Evolutionary conservation across 2,888 invertebrate species (phyloP).

Genomic region (Macaria liturata): DNA sequence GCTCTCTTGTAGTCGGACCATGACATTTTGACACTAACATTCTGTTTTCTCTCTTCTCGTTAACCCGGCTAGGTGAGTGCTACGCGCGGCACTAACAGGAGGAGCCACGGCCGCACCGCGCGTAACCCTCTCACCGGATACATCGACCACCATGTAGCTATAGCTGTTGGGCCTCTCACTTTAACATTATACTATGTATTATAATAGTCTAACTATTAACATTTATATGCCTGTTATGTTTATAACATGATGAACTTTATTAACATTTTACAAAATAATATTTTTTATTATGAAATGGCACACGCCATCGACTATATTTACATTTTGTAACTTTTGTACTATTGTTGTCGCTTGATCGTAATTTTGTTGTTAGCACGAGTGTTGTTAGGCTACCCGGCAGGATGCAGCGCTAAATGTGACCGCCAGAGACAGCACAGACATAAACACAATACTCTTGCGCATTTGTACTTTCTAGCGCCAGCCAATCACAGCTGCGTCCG

Average conservation of each 20-base stretch:
- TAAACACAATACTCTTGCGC: no score
- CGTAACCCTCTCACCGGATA: constrained; percentile 79
- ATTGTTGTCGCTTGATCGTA: constrained; percentile 79
- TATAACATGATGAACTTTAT: constrained; percentile 82
- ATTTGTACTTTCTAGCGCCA: no score
- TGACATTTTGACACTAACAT: constrained; percentile 86
- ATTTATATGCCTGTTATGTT: constrained; percentile 83
- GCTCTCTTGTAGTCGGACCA: constrained; percentile 73
- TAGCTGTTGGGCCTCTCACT: constrained; percentile 82
- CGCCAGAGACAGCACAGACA: constrained; percentile 2
- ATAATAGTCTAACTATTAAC: constrained; percentile 84
- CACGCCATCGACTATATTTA: constrained; percentile 83
- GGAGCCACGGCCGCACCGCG: constrained; percentile 67
- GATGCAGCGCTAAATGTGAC: constrained; percentile 64
- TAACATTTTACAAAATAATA: constrained; percentile 61
- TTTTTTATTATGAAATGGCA: constrained; percentile 71
- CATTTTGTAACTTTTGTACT: constrained; percentile 72
- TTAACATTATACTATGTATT: constrained; percentile 81
- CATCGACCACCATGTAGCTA: constrained; percentile 82
- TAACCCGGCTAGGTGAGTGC: constrained; percentile 91
- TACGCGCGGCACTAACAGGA: constrained; percentile 84
- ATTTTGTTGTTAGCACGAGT: constrained; percentile 77
- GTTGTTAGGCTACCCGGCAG: constrained; percentile 71
- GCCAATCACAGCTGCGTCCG: no score
- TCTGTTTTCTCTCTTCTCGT: constrained; percentile 88